Evolutionary conservation across 2,888 invertebrate genomes (phyloP).

Genomic region (Dasysyrphus tricinctus): DNA sequence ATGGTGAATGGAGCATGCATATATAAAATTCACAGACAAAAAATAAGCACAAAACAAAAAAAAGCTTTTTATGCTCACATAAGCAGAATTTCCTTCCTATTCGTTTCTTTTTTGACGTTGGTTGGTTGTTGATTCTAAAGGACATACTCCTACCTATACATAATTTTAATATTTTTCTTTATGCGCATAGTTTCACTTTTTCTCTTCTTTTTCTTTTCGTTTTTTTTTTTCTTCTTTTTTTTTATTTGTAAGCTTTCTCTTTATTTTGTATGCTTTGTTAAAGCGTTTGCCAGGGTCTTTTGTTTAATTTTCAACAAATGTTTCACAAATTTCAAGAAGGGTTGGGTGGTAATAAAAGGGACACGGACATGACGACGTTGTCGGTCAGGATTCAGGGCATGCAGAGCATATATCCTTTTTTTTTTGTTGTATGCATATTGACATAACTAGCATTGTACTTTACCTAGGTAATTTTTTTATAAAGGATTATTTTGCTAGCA

Average conservation of each 20-base stretch:
- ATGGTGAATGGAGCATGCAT: slow-evolving; percentile 5
- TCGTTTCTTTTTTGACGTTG: slow-evolving; percentile 5
- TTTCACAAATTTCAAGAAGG: slow-evolving; percentile 46
- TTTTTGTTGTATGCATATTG: slow-evolving; percentile 56
- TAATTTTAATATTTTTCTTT: slow-evolving; percentile 60
- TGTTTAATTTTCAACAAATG: slow-evolving; percentile 71
- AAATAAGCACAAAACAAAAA: slow-evolving; percentile 37
- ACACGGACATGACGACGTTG: slow-evolving; percentile 1
- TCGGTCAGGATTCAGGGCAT: slow-evolving; percentile 36
- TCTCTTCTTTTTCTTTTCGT: background rate
- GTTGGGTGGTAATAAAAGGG: background rate
- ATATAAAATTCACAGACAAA: slow-evolving; percentile 31
- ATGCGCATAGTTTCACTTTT: slow-evolving; percentile 61
- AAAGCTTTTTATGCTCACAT: slow-evolving; percentile 59
- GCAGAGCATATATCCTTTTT: slow-evolving; percentile 44
- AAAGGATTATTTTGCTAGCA: slow-evolving; percentile 44
- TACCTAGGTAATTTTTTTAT: slow-evolving; percentile 39
- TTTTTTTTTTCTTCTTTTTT: slow-evolving; percentile 28
- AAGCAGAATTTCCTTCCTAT: slow-evolving; percentile 64
- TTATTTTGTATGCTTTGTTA: slow-evolving; percentile 52
- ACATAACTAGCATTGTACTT: slow-evolving; percentile 43
- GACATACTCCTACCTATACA: slow-evolving; percentile 28
- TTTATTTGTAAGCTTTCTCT: slow-evolving; percentile 16
- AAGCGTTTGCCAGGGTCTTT: slow-evolving; percentile 61
- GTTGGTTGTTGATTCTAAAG: slow-evolving; percentile 34